A percentile compares a stretch with the other conserved stretches of the same genome.
Conservation (phyloP, 1,140 invertebrate genomes). For the Nephila pilipes region DNA sequence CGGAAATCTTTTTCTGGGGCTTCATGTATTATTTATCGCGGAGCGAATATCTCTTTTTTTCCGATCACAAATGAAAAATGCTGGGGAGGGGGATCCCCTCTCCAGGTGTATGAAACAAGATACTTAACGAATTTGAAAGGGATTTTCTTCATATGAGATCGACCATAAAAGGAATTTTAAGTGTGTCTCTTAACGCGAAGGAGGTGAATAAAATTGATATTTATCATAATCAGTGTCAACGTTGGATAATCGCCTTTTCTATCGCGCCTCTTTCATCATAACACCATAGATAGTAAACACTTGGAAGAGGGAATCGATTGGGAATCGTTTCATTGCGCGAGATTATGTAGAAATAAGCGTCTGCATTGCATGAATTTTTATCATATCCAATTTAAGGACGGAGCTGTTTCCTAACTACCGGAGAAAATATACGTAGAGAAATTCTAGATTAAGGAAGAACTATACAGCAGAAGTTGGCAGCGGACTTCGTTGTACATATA, state of each 20-base stretch:
- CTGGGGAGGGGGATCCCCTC: neutral
- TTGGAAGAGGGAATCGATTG: no score
- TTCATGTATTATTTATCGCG: conserved; percentile 67
- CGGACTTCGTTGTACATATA: no score
- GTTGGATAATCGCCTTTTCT: neutral
- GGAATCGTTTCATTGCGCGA: neutral
- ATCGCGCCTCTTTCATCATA: no score
- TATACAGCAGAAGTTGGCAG: no score
- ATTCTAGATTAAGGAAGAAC: no score
- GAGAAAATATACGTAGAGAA: no score
- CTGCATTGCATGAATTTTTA: neutral
- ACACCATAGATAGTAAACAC: no score
- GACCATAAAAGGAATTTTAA: conserved; percentile 24
- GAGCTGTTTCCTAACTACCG: no score
- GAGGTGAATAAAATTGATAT: conserved; percentile 57
- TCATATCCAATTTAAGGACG: no score
- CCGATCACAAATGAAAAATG: conserved; percentile 60
- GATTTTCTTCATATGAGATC: conserved; percentile 16
- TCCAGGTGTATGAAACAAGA: conserved; percentile 38
- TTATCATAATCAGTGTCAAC: conserved; percentile 54
- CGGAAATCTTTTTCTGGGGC: neutral
- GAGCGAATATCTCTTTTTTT: conserved; percentile 1
- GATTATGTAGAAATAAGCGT: no score
- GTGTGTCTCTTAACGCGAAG: neutral
- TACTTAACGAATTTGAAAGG: conserved; percentile 58